phyloP scores from a whole-genome alignment of 1,140 invertebrate genomes.

The Marisa cornuarietis region DNA sequence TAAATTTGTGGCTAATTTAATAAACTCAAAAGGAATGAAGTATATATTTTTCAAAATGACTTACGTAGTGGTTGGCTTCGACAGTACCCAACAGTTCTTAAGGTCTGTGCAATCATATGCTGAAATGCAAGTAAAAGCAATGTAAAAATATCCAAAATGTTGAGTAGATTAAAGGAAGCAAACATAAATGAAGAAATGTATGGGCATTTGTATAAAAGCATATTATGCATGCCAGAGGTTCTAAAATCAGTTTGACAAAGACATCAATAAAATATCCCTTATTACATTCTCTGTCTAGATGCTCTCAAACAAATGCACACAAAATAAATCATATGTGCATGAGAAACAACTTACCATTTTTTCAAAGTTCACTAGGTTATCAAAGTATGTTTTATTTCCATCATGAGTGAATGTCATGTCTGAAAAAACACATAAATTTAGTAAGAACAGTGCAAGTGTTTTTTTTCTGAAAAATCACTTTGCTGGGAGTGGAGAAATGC shows the following conservation, averaged over 20 bases:
- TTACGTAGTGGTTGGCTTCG: conserved; percentile 77
- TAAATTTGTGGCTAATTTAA: conserved; percentile 15
- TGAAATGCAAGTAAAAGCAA: conserved; percentile 40
- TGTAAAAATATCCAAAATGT: neutral
- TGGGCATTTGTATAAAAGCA: neutral
- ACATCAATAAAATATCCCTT: neutral
- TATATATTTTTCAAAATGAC: conserved; percentile 35
- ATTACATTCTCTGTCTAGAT: neutral
- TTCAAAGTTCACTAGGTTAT: conserved; percentile 87
- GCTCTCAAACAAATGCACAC: no score
- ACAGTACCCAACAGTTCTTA: conserved; percentile 81
- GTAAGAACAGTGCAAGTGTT: conserved; percentile 2
- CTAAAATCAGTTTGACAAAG: neutral
- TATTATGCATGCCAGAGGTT: neutral
- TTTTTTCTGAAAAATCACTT: no score
- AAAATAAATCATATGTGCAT: neutral
- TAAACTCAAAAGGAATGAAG: conserved; percentile 12
- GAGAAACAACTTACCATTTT: conserved; percentile 77
- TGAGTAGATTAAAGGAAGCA: neutral
- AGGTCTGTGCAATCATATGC: conserved; percentile 86
- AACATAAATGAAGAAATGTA: neutral
- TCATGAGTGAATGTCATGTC: conserved; percentile 91
- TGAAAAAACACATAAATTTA: conserved; percentile 49
- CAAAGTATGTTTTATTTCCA: conserved; percentile 87
- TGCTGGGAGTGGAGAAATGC: no score